A percentile compares a stretch with the other conserved stretches of the same genome.
Evolutionary conservation across 2,888 invertebrate species (phyloP).

Genomic region (Polia nebulosa): DNA sequence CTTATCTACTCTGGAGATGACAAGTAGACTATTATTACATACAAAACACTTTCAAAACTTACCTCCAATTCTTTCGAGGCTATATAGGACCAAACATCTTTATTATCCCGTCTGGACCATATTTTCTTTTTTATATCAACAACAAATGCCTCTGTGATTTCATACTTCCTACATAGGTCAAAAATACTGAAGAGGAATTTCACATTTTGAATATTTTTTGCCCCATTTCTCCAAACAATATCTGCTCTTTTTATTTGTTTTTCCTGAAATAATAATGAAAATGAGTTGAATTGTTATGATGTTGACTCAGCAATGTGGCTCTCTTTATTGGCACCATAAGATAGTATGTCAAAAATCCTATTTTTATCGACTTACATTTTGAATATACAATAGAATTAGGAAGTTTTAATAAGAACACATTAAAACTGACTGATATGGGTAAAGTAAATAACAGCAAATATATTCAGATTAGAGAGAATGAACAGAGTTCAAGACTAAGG

Average conservation of each 20-base stretch:
- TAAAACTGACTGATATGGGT: not conserved
- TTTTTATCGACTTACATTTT: not conserved
- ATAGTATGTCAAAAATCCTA: not conserved
- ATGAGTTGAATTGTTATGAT: not conserved
- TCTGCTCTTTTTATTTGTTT: slow-evolving; percentile 90
- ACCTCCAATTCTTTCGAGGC: slow-evolving; percentile 86
- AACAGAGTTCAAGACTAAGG: not conserved
- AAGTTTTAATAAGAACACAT: too few relatives aligned
- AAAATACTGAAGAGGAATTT: slow-evolving; percentile 92
- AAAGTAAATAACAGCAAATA: not conserved
- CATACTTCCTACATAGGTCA: slow-evolving; percentile 90
- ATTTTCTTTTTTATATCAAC: slow-evolving; percentile 81
- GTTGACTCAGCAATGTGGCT: not conserved
- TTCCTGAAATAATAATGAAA: slow-evolving; percentile 75
- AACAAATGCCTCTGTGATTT: slow-evolving; percentile 90
- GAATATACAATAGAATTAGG: too few relatives aligned
- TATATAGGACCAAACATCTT: slow-evolving; percentile 85
- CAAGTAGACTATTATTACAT: not conserved
- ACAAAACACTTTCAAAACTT: slow-evolving; percentile 46
- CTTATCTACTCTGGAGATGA: not conserved
- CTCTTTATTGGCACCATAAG: too few relatives aligned
- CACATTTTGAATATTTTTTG: slow-evolving; percentile 90
- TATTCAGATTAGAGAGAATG: not conserved
- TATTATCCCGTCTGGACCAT: slow-evolving; percentile 79
- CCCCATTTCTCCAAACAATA: slow-evolving; percentile 92